Base-by-base conservation (phyloP, 2,888 invertebrate species). In the Tenthredo notha region DNA sequence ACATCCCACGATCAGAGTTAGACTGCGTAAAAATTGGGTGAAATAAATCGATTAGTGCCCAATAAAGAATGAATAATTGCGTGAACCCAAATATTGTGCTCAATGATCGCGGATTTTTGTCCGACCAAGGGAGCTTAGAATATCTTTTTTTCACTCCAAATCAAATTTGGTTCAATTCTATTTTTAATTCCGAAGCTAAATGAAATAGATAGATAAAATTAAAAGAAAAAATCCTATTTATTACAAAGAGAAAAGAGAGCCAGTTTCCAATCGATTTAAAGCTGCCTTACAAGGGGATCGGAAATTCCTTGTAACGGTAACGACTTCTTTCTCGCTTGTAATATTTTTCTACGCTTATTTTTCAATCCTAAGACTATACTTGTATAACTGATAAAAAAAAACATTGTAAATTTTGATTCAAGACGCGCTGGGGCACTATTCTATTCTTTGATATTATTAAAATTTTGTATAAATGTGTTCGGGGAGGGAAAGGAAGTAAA, bases 331-430 rank as follows among this genome's bases (percentile, higher is more conserved):
- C 12, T 33, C 33, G 33, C 37, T 40, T 70, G 29, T n/a, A 70
- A 33, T 70, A 70, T 70, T 25, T 75, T 75, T 78, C 54, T 78
- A 78, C 78, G 78, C 58, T 54, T 58, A 78, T 78, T 40, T 61
- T 80, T 61, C 12, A 75, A 58, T 47, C 15, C 33, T 70, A 47
- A 47, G 43, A 83, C 47, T 82, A 65, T 40, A 43, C 10, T 82
- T 43, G 65, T 40, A 67, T 40, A 67, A 43, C 29, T 47, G 25
- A 15, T 65, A n/a, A n/a, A n/a, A 61, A 7, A 21, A 21, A 21
- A 21, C 4, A 15, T 40, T 10, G 40, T 61, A 77, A 29, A 54
- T 15, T 29, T 77, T 77, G 37, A 77, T 77, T 29, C 29, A 54
- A 77, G 0, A 77, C 9, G 54, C 50, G 50, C 77, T 47, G 33